Evolutionary conservation across 2,888 invertebrate species (phyloP).

Genomic region (Petrophora chlorosata): DNA sequence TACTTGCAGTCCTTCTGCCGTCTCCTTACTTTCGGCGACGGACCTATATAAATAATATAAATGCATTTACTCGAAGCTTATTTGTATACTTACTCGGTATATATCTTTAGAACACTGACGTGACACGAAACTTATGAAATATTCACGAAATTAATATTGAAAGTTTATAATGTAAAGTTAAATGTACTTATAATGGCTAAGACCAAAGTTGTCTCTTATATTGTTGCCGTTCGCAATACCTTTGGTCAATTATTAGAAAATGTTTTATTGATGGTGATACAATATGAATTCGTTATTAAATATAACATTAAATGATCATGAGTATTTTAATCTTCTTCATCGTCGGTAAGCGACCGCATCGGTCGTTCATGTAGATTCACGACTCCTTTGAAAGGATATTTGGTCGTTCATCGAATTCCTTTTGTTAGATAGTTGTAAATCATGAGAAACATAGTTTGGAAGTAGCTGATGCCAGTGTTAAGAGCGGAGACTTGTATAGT

Average conservation of each 20-base stretch:
- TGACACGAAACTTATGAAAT: conserved; percentile 53
- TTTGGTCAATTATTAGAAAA: conserved; percentile 83
- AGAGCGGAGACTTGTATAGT: conserved; percentile 9
- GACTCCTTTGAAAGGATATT: conserved; percentile 27
- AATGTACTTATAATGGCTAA: conserved; percentile 73
- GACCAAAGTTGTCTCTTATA: conserved; percentile 75
- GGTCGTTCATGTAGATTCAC: conserved; percentile 18
- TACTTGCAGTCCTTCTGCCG: conserved; percentile 45
- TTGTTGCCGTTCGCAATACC: conserved; percentile 78
- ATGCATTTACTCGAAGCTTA: conserved; percentile 68
- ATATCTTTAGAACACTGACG: conserved; percentile 49
- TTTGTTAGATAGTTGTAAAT: conserved; percentile 22
- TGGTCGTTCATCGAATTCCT: conserved; percentile 34
- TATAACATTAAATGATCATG: conserved; percentile 56
- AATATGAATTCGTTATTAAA: conserved; percentile 66
- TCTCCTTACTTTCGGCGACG: conserved; percentile 53
- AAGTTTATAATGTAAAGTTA: conserved; percentile 62
- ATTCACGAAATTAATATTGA: conserved; percentile 50
- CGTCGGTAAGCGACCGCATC: conserved; percentile 32
- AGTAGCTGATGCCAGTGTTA: conserved; percentile 22
- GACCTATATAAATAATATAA: conserved; percentile 45
- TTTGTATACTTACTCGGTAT: conserved; percentile 58
- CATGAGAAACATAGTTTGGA: conserved; percentile 30
- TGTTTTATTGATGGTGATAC: conserved; percentile 70
- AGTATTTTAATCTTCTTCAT: conserved; percentile 60